Percentiles rank a stretch among this genome's conserved stretches.
phyloP scores from a whole-genome alignment of 1,140 invertebrate species.

The Dolichoris vasculosae region DNA sequence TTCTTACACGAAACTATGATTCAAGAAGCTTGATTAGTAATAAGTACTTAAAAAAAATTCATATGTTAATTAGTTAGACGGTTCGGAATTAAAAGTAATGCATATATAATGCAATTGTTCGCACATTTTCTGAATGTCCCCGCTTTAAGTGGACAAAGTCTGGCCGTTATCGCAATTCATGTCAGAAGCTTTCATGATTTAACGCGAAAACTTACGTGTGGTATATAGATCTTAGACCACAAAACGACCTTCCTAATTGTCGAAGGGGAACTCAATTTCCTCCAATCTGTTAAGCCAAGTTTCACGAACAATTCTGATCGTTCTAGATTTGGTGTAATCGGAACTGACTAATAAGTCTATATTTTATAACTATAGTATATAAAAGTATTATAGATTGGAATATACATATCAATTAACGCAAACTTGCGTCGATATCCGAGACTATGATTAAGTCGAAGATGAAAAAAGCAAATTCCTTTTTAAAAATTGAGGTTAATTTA shows the following conservation, averaged over 20 bases:
- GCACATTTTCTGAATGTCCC: slow-evolving; percentile 45
- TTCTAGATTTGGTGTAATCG: slow-evolving; percentile 15
- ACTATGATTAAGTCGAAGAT: background rate
- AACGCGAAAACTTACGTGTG: slow-evolving; percentile 60
- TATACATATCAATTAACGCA: background rate
- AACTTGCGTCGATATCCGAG: background rate
- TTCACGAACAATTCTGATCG: slow-evolving; percentile 41
- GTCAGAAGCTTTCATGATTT: slow-evolving; percentile 59
- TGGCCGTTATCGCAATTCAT: slow-evolving; percentile 63
- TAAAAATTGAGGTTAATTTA: no score
- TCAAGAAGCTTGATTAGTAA: background rate
- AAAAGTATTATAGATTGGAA: background rate
- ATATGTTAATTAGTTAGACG: background rate
- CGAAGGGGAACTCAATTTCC: slow-evolving; percentile 58
- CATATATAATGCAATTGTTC: slow-evolving; percentile 47
- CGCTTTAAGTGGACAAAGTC: slow-evolving; percentile 63
- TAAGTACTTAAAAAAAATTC: background rate
- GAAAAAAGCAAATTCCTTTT: no score
- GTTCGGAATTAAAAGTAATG: slow-evolving; percentile 38
- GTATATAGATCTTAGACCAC: slow-evolving; percentile 55
- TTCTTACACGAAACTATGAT: background rate
- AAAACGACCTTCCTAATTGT: slow-evolving; percentile 63
- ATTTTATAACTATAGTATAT: background rate
- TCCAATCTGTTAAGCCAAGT: slow-evolving; percentile 28
- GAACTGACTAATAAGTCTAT: slow-evolving; percentile 22